phyloP scores from a whole-genome alignment of 2,888 invertebrate genomes.

The Cephonodes hylas region DNA sequence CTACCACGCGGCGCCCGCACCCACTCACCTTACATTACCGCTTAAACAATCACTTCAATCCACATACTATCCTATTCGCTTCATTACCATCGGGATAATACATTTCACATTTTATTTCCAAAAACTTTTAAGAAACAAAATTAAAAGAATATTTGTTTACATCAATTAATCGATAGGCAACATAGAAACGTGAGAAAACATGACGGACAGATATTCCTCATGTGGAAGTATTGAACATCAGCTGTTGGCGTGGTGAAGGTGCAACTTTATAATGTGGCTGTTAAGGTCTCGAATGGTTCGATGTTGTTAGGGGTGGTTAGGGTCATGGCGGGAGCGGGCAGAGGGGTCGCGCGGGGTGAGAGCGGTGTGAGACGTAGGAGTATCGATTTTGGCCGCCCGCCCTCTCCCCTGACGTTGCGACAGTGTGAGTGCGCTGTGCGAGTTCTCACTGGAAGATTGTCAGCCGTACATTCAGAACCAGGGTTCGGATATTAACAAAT shows the following conservation, averaged over 20 bases:
- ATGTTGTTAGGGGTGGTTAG: conserved; percentile 75
- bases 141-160: neutral
- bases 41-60: conserved; percentile 56
- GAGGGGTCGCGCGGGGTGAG: conserved; percentile 58
- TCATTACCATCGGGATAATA: neutral
- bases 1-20: conserved; percentile 30
- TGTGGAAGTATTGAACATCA: conserved; percentile 36
- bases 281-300: conserved; percentile 72
- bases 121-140: neutral
- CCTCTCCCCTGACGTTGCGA: conserved; percentile 72
- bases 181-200: conserved; percentile 43
- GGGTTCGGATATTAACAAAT: conserved; percentile 63
- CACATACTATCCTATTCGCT: conserved; percentile 29
- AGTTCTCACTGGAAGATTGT: conserved; percentile 60
- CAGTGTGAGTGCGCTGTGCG: conserved; percentile 74
- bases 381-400: conserved; percentile 79
- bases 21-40: conserved; percentile 39
- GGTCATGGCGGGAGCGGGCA: conserved; percentile 60
- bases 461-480: conserved; percentile 49
- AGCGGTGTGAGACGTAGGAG: conserved; percentile 69
- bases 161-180: conserved; percentile 32
- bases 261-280: conserved; percentile 61
- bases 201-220: conserved; percentile 34
- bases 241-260: conserved; percentile 42
- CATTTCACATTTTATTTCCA: neutral